Evolutionary conservation across 2,113 vertebrate genomes (phyloP), one percentile per base, ranked within the genome.

Genomic region (Gymnocephalus cernua): DNA sequence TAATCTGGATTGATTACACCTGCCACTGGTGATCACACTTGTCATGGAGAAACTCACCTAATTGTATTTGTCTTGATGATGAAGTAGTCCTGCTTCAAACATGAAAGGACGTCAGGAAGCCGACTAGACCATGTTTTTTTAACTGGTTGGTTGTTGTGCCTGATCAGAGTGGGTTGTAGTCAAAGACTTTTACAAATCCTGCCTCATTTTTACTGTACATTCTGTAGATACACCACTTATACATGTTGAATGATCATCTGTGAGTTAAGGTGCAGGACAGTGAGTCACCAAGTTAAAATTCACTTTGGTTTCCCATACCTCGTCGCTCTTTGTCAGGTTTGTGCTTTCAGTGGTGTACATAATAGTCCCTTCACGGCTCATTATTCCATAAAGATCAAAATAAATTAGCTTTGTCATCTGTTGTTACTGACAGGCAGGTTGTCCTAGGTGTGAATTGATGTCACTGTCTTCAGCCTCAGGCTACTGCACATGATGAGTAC

Each of bases 41-140:
- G 86, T 87, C 89, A 87, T 61, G 66, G 82, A 82, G 77, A 90
- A 90, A 77, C 84, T 80, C 70, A 59, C 50, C 62, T 92, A 88
- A 92, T 89, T 88, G 84, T 88, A 79, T 90, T 90, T 89, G 90
- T 89, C 87, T 73, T 68, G 78, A 92, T 92, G 92, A 93, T 93
- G 83, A 92, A 93, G 91, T 90, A 82, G 85, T 81, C 80, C 80
- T 84, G 69, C 54, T 80, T 38, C 80, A 88, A 78, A 91, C 84
- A 80, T 91, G 77, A 92, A 91, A 91, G 64, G 68, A 83, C 71
- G 62, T 73, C 67, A 74, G 70, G 61, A 82, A 75, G 51, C 83
- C 70, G 47, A 45, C 47, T 41, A 41, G 73, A 74, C 71, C 45
- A 12, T 11, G 45, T 35, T 56, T 88, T 45, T 62, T 58, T 69